Conservation (phyloP, 2,797 vertebrate species). For the Psittacula echo region DNA sequence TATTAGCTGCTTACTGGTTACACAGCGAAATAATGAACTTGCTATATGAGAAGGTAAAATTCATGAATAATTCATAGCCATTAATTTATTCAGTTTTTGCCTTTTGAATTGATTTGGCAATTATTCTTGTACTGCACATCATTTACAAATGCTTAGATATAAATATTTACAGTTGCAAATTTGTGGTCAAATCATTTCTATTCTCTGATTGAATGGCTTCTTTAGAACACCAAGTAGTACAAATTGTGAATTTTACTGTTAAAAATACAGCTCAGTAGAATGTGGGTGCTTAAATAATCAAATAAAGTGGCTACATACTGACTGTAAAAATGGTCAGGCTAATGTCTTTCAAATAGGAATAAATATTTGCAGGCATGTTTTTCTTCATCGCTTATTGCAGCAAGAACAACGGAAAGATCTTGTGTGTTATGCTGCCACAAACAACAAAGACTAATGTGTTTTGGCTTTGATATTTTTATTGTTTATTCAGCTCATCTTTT, state of each 20-base stretch:
- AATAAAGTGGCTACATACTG: neutral
- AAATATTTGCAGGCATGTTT: constrained; percentile 10
- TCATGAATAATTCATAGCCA: constrained; percentile 57
- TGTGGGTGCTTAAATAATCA: neutral
- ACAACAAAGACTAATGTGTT: neutral
- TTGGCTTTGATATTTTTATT: neutral
- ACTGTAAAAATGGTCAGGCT: constrained; percentile 1
- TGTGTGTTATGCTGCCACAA: neutral
- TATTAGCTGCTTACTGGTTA: constrained; percentile 51
- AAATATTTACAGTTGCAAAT: constrained; percentile 72
- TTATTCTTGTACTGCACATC: constrained; percentile 57
- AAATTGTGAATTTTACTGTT: constrained; percentile 51
- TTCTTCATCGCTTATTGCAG: neutral
- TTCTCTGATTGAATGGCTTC: constrained; percentile 41
- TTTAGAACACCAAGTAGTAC: constrained; percentile 11
- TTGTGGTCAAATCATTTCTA: constrained; percentile 38
- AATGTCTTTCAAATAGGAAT: neutral
- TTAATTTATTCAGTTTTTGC: constrained; percentile 67
- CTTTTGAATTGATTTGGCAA: constrained; percentile 65
- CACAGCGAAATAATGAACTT: constrained; percentile 57
- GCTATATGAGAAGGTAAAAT: constrained; percentile 47
- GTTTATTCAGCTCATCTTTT: constrained; percentile 10
- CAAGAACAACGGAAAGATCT: neutral
- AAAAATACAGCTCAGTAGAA: neutral
- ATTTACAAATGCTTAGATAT: constrained; percentile 60